Evolutionary conservation across 2,797 vertebrate species (phyloP).

Genomic region (Sciurus carolinensis): DNA sequence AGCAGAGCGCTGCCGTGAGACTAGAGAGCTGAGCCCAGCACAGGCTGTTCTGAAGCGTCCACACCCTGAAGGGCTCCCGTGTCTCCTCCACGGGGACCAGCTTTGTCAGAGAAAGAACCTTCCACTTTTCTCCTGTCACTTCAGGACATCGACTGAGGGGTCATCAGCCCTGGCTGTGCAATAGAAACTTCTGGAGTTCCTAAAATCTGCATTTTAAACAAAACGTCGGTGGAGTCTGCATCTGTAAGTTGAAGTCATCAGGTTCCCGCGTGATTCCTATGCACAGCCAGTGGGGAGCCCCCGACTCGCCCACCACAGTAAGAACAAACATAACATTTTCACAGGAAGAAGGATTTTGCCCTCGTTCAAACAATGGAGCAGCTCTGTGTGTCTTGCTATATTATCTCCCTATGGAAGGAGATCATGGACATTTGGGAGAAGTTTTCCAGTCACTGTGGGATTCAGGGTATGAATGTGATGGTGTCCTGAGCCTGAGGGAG

Average conservation of each 20-base stretch:
- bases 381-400: not conserved
- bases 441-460: accelerated
- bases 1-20: accelerated
- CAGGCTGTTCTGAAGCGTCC: accelerated
- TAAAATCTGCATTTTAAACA: not conserved
- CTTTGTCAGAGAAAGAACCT: accelerated
- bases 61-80: not conserved
- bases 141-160: not conserved
- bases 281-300: not conserved
- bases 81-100: not conserved
- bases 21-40: accelerated
- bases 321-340: not conserved
- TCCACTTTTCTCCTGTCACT: not conserved
- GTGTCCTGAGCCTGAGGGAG: not conserved
- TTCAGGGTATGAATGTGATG: not conserved
- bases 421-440: not conserved
- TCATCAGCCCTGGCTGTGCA: not conserved
- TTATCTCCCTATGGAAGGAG: not conserved
- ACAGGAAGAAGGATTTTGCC: accelerated
- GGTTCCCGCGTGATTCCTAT: not conserved
- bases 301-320: no score
- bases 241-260: not conserved
- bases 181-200: not conserved
- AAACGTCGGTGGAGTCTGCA: not conserved
- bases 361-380: not conserved